Percentiles rank a stretch among this genome's conserved stretches.
Evolutionary conservation across 2,113 vertebrate genomes (phyloP).

Genomic region (Emydocephalus ijimae): DNA sequence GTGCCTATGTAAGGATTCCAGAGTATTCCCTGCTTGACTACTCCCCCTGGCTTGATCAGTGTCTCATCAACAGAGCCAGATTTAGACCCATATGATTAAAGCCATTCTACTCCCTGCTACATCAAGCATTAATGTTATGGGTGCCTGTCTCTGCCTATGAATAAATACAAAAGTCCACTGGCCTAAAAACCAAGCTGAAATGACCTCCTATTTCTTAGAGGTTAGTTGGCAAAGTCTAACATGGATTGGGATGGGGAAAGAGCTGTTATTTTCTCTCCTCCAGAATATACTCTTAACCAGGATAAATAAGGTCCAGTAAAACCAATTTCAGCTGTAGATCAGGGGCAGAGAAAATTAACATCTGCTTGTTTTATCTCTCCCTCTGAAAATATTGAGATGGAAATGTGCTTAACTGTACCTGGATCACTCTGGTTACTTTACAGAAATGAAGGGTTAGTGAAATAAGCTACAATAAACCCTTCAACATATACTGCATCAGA

Average conservation of each 20-base stretch:
- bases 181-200: background rate
- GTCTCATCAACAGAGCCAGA: background rate
- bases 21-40: background rate
- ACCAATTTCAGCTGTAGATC: background rate
- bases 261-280: background rate
- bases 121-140: background rate
- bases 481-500: background rate
- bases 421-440: background rate
- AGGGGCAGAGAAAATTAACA: background rate
- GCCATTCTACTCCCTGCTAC: background rate
- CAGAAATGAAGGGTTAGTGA: background rate
- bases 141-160: background rate
- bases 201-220: background rate
- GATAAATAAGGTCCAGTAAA: background rate
- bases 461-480: background rate
- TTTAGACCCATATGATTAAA: background rate
- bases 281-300: background rate
- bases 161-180: background rate
- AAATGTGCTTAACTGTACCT: background rate
- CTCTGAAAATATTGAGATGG: background rate
- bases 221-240: background rate
- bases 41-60: background rate
- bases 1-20: background rate
- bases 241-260: background rate
- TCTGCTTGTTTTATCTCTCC: background rate